Conservation (phyloP, 2,797 vertebrate species). For the Neosilurus hyrtlii region DNA sequence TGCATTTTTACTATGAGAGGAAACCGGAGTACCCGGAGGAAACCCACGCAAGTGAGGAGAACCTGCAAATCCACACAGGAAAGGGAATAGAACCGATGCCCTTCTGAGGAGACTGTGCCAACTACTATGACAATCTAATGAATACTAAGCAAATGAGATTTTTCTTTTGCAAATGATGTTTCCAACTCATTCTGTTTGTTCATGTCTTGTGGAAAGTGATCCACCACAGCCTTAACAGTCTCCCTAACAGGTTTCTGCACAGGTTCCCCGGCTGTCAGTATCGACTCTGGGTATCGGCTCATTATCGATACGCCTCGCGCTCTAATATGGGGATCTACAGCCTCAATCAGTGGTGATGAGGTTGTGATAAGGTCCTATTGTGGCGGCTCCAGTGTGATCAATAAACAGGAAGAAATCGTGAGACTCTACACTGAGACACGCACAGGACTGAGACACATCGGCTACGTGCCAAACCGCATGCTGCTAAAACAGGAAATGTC, state of each 20-base stretch:
- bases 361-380: not conserved
- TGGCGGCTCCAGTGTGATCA: not conserved
- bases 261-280: not conserved
- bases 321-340: not conserved
- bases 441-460: no score
- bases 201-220: not conserved
- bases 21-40: no score
- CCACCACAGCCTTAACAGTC: not conserved
- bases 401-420: not conserved
- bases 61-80: no score
- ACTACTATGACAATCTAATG: not conserved
- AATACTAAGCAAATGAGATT: not conserved
- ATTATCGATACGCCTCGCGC: not conserved
- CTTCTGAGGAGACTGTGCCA: no score
- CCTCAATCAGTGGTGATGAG: not conserved
- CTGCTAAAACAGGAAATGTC: conserved; percentile 8
- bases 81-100: no score
- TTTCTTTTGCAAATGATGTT: not conserved
- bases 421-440: not conserved
- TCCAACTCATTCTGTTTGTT: not conserved
- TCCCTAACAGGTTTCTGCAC: not conserved
- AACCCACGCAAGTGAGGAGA: no score
- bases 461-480: conserved; percentile 17
- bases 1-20: no score
- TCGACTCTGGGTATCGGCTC: not conserved